Evolutionary conservation across 2,797 vertebrate genomes (phyloP).

Genomic region (Chelonia mydas): DNA sequence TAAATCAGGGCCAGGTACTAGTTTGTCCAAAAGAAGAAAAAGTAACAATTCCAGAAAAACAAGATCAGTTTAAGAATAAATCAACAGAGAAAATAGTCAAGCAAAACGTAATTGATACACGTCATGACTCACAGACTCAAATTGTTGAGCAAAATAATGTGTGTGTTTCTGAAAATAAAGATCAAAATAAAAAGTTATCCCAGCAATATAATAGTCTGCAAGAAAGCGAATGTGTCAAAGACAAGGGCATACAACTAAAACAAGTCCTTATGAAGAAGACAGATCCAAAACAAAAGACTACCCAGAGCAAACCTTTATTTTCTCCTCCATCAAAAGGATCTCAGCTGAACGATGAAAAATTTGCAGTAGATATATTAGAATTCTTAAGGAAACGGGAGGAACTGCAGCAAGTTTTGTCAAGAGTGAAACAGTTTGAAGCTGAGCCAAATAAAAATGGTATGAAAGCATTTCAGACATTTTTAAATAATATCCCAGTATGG

Average conservation of each 20-base stretch:
- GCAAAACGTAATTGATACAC: conserved; percentile 37
- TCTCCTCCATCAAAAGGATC: conserved; percentile 72
- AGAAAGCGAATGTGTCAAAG: conserved; percentile 36
- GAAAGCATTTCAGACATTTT: conserved; percentile 81
- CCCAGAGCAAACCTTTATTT: conserved; percentile 77
- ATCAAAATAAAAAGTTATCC: conserved; percentile 42
- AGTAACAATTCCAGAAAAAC: conserved; percentile 49
- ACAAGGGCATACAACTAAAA: conserved; percentile 49
- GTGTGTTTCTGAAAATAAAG: conserved; percentile 31
- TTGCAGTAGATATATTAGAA: conserved; percentile 75
- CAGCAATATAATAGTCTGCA: conserved; percentile 23
- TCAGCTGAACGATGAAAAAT: conserved; percentile 74
- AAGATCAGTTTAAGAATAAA: conserved; percentile 26
- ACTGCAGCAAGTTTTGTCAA: conserved; percentile 82
- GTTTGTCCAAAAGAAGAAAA: conserved; percentile 41
- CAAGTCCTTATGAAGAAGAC: conserved; percentile 30
- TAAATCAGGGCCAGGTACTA: neutral
- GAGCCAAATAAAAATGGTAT: conserved; percentile 77
- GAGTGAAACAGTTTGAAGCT: conserved; percentile 82
- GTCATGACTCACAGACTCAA: conserved; percentile 27
- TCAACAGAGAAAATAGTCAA: conserved; percentile 31
- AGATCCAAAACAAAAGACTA: conserved; percentile 67
- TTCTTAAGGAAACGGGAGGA: conserved; percentile 83
- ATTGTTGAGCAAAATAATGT: conserved; percentile 52
- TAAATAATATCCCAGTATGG: conserved; percentile 83